Evolutionary conservation across 2,113 vertebrate species (phyloP), one percentile per base, ranked within the genome.

Genomic region (Tilapia sparmanii): DNA sequence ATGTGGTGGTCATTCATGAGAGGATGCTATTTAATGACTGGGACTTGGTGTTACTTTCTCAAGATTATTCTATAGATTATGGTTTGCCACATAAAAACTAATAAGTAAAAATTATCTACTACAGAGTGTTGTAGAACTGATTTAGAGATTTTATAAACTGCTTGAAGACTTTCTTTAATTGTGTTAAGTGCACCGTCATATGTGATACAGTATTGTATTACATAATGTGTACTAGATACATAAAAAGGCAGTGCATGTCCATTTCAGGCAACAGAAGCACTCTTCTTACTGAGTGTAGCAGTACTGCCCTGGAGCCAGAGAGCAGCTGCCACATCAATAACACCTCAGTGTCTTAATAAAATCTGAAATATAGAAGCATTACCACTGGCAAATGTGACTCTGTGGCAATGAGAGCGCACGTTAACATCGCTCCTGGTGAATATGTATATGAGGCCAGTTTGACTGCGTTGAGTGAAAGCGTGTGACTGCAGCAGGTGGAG

Each of bases 251-350:
- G 80, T 84, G 40, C 13, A 5, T 66, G 87, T 42, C 73, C 35
- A 38, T 86, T 85, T 87, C 40, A 47, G 63, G 84, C 52, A 24
- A 29, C 33, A 29, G 78, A 81, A 10, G 40, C 57, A 83, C 85
- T 86, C 57, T 87, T 90, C 83, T 84, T 61, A 15, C 52, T 80
- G 59, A 83, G 57, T 84, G 81, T 8, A 81, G 63, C 31, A 9
- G 50, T 33, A n/a, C 53, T 80, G 55, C 85, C 88, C 88, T 54
- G 85, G 2, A 91, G 90, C 86, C 68, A 54, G 31, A 90, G 86
- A 87, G 42, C 83, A 35, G 84, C 93, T 91, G 85, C 87, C 84
- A 83, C 90, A 95, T 94, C 91, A 90, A 92, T 90, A 92, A 90
- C 85, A 63, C 86, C 87, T 91, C 90, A 87, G 86, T 16, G 84